phyloP scores from a whole-genome alignment of 2,797 vertebrate species.

The Discoglossus pictus region DNA sequence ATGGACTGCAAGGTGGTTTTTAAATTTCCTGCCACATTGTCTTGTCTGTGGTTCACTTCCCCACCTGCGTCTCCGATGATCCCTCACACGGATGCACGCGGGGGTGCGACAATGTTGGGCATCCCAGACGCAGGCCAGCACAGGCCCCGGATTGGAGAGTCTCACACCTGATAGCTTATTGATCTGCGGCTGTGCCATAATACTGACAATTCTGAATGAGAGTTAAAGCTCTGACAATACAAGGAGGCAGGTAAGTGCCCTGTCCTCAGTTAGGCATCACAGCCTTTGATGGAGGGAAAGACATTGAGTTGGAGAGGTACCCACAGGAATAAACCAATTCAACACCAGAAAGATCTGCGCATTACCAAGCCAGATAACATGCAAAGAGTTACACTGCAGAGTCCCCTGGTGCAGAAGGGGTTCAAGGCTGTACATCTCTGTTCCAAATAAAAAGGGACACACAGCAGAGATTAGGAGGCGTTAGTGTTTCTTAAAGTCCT shows the following conservation, averaged over 20 bases:
- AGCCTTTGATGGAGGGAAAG: background rate
- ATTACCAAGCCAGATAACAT: slow-evolving; percentile 37
- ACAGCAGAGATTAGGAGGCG: slow-evolving; percentile 48
- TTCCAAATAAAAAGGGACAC: slow-evolving; percentile 60
- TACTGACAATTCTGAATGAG: slow-evolving; percentile 69
- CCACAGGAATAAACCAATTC: slow-evolving; percentile 28
- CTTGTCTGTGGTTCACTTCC: slow-evolving; percentile 19
- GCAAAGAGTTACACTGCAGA: slow-evolving; percentile 57
- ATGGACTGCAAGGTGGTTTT: background rate
- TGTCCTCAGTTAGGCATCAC: background rate
- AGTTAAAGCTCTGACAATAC: slow-evolving; percentile 35
- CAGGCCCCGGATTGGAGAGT: background rate
- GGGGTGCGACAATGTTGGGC: background rate
- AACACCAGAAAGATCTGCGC: slow-evolving; percentile 24
- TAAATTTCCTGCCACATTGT: slow-evolving; percentile 20
- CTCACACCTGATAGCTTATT: slow-evolving; percentile 69
- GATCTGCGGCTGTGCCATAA: slow-evolving; percentile 73
- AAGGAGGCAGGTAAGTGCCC: slow-evolving; percentile 31
- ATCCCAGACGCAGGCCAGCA: background rate
- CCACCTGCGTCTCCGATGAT: background rate
- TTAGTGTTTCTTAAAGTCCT: slow-evolving; percentile 92
- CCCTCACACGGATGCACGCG: no score
- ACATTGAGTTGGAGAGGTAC: slow-evolving; percentile 18
- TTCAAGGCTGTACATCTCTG: slow-evolving; percentile 63
- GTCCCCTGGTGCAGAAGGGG: slow-evolving; percentile 57